Conservation (phyloP, 2,797 vertebrate genomes). For the Protonibea diacanthus region DNA sequence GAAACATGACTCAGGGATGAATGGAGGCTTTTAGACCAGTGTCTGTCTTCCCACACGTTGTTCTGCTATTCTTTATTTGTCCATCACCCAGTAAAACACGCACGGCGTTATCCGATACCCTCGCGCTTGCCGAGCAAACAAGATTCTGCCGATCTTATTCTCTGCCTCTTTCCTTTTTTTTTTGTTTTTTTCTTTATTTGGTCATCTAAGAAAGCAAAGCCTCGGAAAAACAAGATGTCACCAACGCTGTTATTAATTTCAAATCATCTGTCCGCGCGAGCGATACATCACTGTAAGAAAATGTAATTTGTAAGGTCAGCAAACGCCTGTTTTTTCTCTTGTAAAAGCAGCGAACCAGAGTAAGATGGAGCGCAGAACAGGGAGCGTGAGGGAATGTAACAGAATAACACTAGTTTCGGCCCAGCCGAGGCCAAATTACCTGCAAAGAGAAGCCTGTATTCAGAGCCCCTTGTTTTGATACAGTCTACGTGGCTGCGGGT, state of each 20-base stretch:
- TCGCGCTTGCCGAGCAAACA: constrained; percentile 46
- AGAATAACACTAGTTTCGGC: constrained; percentile 53
- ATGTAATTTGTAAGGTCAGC: constrained; percentile 57
- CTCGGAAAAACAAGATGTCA: constrained; percentile 41
- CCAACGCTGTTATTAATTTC: constrained; percentile 21
- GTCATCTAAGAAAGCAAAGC: not conserved
- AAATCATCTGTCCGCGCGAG: constrained; percentile 38
- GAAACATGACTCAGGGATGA: constrained; percentile 85
- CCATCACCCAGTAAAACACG: constrained; percentile 83
- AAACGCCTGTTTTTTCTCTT: constrained; percentile 49
- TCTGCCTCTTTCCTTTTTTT: constrained; percentile 15
- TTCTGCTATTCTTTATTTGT: constrained; percentile 83
- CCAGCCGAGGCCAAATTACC: constrained; percentile 63
- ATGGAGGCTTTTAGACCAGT: constrained; percentile 75
- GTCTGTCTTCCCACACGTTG: constrained; percentile 81
- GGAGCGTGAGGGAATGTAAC: constrained; percentile 59
- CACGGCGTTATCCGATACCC: constrained; percentile 67
- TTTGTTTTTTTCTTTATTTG: constrained; percentile 20
- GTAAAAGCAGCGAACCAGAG: constrained; percentile 38
- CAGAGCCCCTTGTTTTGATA: constrained; percentile 59
- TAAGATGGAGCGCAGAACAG: constrained; percentile 13
- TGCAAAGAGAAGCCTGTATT: constrained; percentile 29
- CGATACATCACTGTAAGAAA: constrained; percentile 25
- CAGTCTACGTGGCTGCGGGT: constrained; percentile 54
- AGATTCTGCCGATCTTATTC: constrained; percentile 39